phyloP scores from a whole-genome alignment of 2,797 vertebrate genomes.

The Glyptemys insculpta region DNA sequence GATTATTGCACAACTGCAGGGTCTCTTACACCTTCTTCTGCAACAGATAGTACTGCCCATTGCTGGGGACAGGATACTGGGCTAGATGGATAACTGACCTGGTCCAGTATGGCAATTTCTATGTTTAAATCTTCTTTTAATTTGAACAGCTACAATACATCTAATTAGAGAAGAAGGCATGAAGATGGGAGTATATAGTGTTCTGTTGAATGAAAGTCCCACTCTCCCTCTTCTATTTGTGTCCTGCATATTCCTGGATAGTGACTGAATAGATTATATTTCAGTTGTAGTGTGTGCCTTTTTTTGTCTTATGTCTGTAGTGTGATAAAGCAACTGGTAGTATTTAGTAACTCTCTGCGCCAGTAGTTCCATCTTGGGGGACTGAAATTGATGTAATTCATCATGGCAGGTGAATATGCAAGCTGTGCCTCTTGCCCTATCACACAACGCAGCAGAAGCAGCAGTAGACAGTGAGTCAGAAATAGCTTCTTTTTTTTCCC shows the following conservation, averaged over 20 bases:
- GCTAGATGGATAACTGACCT: neutral
- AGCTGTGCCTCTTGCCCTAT: conserved; percentile 56
- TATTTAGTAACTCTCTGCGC: conserved; percentile 61
- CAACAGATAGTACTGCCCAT: conserved; percentile 23
- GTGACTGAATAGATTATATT: neutral
- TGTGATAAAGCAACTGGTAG: conserved; percentile 69
- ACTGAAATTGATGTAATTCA: conserved; percentile 74
- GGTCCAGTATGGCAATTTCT: conserved; percentile 3
- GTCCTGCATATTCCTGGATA: conserved; percentile 6
- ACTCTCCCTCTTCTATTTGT: neutral
- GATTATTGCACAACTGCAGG: conserved; percentile 35
- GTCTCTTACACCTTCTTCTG: neutral
- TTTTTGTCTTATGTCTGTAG: conserved; percentile 33
- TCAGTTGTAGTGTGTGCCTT: neutral
- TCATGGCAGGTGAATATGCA: conserved; percentile 77
- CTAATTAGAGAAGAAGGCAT: neutral
- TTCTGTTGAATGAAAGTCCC: neutral
- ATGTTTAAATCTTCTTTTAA: conserved; percentile 20
- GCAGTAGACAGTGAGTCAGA: neutral
- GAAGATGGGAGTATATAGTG: neutral
- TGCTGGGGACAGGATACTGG: neutral
- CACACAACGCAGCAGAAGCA: conserved; percentile 45
- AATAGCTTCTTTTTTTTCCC: neutral
- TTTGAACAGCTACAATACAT: neutral
- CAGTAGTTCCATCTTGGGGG: conserved; percentile 57